These are phyloP conservation scores for Amiota communis DNA, from an alignment of 2,888 invertebrate genomes.

Conservation along the genomic window DNA sequence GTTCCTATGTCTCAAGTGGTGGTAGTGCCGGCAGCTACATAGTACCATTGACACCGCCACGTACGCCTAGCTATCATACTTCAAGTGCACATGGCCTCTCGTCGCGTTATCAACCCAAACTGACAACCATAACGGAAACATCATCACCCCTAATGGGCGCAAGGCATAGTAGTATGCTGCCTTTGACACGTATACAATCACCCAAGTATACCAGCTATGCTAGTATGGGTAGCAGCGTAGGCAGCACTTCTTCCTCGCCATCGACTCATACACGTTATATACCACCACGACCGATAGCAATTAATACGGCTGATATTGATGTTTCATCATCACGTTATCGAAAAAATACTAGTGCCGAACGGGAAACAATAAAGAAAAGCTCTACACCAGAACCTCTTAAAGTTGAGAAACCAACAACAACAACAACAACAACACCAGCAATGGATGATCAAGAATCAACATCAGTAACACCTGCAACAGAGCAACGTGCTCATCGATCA, in stretches of 20 bases:
- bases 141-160: slow-evolving; percentile 60
- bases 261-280: slow-evolving; percentile 72
- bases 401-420: slow-evolving; percentile 14
- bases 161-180: slow-evolving; percentile 68
- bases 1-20: slow-evolving; percentile 59
- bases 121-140: slow-evolving; percentile 82
- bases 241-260: slow-evolving; percentile 69
- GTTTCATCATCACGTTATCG: slow-evolving; percentile 81
- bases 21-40: slow-evolving; percentile 59
- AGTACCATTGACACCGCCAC: slow-evolving; percentile 64
- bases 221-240: slow-evolving; percentile 64
- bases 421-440: slow-evolving; percentile 30
- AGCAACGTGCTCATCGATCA: slow-evolving; percentile 74
- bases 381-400: slow-evolving; percentile 31
- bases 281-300: slow-evolving; percentile 80
- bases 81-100: slow-evolving; percentile 55
- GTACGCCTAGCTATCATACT: slow-evolving; percentile 59
- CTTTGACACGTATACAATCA: slow-evolving; percentile 74
- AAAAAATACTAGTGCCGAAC: slow-evolving; percentile 32
- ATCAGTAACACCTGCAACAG: slow-evolving; percentile 52
- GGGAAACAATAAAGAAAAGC: slow-evolving; percentile 26
- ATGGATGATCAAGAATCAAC: background rate
- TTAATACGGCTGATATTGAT: slow-evolving; percentile 90
- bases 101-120: slow-evolving; percentile 80
- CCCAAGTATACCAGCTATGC: slow-evolving; percentile 74